Conservation (phyloP, 2,888 invertebrate genomes). For the Pterobdella sp. region DNA sequence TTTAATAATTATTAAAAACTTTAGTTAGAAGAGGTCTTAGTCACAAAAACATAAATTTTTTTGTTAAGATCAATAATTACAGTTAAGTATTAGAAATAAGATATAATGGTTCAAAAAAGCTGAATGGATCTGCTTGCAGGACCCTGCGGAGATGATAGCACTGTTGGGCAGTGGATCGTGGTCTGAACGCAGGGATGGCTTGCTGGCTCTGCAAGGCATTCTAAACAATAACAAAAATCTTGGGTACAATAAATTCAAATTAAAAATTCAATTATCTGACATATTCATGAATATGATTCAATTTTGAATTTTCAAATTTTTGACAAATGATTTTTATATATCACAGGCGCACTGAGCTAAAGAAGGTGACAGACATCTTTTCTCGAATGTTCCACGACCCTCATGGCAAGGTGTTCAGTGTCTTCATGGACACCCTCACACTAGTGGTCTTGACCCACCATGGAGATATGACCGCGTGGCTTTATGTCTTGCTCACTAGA, state of each 20-base stretch:
- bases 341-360: conserved; percentile 62
- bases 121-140: too few relatives aligned
- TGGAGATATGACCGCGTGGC: conserved; percentile 81
- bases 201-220: conserved; percentile 69
- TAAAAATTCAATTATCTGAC: too few relatives aligned
- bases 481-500: conserved; percentile 79
- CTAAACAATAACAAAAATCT: conserved; percentile 55
- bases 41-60: too few relatives aligned
- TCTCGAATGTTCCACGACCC: conserved; percentile 96
- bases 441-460: conserved; percentile 79
- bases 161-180: conserved; percentile 58
- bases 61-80: too few relatives aligned
- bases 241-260: too few relatives aligned
- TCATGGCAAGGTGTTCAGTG: conserved; percentile 82
- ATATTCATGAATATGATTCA: too few relatives aligned
- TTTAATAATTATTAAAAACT: too few relatives aligned
- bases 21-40: too few relatives aligned
- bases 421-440: conserved; percentile 84
- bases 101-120: too few relatives aligned
- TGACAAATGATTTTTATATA: too few relatives aligned
- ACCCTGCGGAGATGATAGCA: conserved; percentile 36
- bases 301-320: too few relatives aligned
- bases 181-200: conserved; percentile 89
- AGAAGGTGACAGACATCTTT: conserved; percentile 81
- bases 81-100: too few relatives aligned